Evolutionary conservation across 2,888 invertebrate species (phyloP).

Genomic region (Synergus itoensis): DNA sequence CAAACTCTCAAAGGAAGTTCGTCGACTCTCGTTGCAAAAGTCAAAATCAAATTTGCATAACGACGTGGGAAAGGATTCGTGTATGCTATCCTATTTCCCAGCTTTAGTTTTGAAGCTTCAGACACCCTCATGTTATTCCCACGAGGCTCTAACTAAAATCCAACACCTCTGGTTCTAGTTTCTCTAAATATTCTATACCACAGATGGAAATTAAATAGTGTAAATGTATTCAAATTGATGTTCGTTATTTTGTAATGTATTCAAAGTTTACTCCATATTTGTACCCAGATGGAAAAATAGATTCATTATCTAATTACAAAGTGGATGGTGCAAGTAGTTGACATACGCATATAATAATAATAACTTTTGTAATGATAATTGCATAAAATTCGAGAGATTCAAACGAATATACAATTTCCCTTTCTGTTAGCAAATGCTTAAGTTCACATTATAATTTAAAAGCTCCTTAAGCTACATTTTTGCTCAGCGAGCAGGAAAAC

Average conservation of each 20-base stretch:
- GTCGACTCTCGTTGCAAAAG: background rate
- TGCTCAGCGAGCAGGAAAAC: background rate
- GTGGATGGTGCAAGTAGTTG: too few relatives aligned
- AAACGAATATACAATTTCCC: background rate
- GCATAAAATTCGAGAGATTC: background rate
- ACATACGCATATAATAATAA: too few relatives aligned
- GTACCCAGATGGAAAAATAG: too few relatives aligned
- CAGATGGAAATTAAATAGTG: background rate
- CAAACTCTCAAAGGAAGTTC: background rate
- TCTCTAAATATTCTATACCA: background rate
- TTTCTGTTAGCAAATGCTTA: background rate
- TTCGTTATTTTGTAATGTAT: background rate
- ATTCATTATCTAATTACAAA: too few relatives aligned
- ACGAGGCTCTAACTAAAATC: background rate
- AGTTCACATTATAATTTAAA: background rate
- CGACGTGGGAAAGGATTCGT: background rate
- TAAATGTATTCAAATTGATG: background rate
- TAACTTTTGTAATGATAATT: too few relatives aligned
- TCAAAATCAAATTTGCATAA: constrained; percentile 15
- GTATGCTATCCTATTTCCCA: background rate
- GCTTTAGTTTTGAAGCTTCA: constrained; percentile 1
- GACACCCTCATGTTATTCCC: background rate
- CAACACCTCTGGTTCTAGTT: background rate
- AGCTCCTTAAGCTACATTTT: background rate
- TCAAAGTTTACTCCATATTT: too few relatives aligned